Conservation (phyloP, 2,797 vertebrate species). For the Urosaurus nigricauda region DNA sequence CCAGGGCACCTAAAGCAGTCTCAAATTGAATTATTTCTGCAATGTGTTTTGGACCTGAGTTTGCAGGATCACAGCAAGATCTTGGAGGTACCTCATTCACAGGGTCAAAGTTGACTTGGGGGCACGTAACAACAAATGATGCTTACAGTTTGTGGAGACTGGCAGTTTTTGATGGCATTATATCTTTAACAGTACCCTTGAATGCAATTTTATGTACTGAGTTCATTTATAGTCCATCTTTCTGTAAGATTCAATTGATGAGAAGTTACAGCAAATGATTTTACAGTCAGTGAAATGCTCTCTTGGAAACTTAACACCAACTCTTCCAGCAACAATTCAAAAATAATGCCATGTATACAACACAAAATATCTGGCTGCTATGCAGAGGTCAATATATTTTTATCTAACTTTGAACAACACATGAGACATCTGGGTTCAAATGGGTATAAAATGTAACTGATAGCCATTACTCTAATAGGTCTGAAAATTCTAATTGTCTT, state of each 20-base stretch:
- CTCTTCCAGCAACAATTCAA: background rate
- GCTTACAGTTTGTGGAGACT: background rate
- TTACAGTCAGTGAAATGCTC: background rate
- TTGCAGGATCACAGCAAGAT: too few relatives aligned
- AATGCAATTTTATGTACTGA: background rate
- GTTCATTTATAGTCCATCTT: background rate
- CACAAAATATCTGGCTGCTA: background rate
- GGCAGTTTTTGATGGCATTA: background rate
- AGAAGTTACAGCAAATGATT: background rate
- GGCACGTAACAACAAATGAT: too few relatives aligned
- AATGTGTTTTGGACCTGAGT: too few relatives aligned
- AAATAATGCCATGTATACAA: background rate
- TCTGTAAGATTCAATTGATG: background rate
- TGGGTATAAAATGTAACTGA: background rate
- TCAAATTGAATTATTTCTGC: too few relatives aligned
- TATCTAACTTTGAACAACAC: background rate
- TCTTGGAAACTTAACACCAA: background rate
- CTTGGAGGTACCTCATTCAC: too few relatives aligned
- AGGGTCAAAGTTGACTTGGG: too few relatives aligned
- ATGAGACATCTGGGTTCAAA: background rate
- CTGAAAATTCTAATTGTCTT: background rate
- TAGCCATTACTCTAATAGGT: background rate
- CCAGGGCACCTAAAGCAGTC: too few relatives aligned
- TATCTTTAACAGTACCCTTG: background rate
- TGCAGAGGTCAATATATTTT: background rate